phyloP scores from a whole-genome alignment of 2,797 vertebrate species.

The Ctenochaetus hawaiiensis region DNA sequence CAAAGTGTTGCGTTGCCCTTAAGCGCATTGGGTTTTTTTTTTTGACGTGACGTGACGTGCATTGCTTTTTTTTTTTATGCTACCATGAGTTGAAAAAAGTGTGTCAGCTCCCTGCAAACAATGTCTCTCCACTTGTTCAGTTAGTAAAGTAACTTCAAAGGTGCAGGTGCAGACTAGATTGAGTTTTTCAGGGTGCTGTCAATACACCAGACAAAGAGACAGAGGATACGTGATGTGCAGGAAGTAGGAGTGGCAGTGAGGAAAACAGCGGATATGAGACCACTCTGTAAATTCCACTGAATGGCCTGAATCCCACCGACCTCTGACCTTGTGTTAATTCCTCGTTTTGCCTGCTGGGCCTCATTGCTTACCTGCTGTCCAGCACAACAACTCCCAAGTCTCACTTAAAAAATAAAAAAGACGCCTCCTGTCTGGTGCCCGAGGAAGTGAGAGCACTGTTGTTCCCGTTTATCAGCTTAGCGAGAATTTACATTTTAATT shows the following conservation, averaged over 20 bases:
- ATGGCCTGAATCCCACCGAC: conserved; percentile 39
- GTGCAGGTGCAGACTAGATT: conserved; percentile 56
- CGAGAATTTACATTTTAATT: conserved; percentile 85
- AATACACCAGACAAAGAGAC: conserved; percentile 55
- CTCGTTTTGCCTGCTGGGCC: conserved; percentile 32
- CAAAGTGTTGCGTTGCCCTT: conserved; percentile 63
- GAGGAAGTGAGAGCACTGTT: conserved; percentile 61
- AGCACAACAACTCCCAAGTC: conserved; percentile 40
- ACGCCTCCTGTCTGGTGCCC: conserved; percentile 61
- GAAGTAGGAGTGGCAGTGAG: conserved; percentile 15
- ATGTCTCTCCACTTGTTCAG: conserved; percentile 38
- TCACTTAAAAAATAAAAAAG: conserved; percentile 34
- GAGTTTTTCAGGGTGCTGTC: conserved; percentile 58
- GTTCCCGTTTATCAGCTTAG: conserved; percentile 78
- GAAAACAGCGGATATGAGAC: conserved; percentile 34
- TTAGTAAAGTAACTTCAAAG: conserved; percentile 55
- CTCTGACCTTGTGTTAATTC: conserved; percentile 57
- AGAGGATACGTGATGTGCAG: conserved; percentile 33
- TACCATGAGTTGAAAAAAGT: conserved; percentile 13
- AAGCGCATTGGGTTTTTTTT: conserved; percentile 19
- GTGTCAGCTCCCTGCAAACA: conserved; percentile 62
- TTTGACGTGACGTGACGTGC: conserved; percentile 57
- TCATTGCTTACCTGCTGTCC: conserved; percentile 55
- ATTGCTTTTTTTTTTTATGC: conserved; percentile 23
- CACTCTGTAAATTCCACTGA: conserved; percentile 46